These are phyloP conservation scores for Tigriopus japonicus DNA, from an alignment of 1,140 invertebrate species.

Conservation along the genomic window DNA sequence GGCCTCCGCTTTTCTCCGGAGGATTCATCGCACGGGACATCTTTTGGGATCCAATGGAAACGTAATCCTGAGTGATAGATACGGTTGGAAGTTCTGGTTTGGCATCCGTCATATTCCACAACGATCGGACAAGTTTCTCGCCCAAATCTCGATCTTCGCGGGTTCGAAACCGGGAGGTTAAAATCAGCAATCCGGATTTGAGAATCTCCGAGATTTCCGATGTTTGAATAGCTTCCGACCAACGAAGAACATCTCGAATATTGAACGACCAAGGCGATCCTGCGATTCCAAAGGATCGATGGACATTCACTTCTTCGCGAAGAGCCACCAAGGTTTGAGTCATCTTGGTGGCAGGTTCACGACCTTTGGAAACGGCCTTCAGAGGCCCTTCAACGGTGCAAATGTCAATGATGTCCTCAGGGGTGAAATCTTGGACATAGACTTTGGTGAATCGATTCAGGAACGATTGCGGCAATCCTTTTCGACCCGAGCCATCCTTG, in stretches of 20 bases:
- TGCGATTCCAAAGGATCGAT: neutral
- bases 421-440: constrained; percentile 30
- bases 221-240: no score
- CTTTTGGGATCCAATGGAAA: no score
- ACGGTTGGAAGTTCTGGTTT: no score
- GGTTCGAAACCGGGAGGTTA: constrained; percentile 30
- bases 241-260: constrained; percentile 77
- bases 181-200: constrained; percentile 23
- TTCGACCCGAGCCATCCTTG: constrained; percentile 81
- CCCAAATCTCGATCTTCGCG: constrained; percentile 22
- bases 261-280: constrained; percentile 94
- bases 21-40: no score
- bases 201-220: no score
- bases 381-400: neutral
- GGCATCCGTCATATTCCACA: no score
- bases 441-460: constrained; percentile 74
- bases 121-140: no score
- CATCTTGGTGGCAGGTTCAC: no score
- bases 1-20: no score
- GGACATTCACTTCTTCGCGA: neutral
- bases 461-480: constrained; percentile 90
- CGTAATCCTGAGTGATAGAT: no score
- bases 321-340: neutral
- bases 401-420: constrained; percentile 3
- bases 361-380: no score